Base-by-base conservation (phyloP, 2,113 vertebrate species). In the Notiomystis cincta region DNA sequence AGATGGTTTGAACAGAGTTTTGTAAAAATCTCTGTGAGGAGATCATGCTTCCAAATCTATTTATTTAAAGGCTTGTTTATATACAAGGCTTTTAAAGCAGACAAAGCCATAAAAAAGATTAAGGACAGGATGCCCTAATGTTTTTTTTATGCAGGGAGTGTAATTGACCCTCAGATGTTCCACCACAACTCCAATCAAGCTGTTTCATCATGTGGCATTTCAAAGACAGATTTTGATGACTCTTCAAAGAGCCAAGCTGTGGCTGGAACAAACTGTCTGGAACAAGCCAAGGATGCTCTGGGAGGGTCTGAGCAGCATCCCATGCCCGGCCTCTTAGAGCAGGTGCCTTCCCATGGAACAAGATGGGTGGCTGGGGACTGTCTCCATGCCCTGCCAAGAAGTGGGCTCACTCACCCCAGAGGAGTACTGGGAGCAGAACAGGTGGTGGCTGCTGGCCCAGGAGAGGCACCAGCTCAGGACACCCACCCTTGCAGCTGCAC, bases 21-120 rank as follows among this genome's bases (percentile, higher is more conserved):
- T 90, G 25, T 70, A 90, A 92, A 93, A 86, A 78, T 54, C 47
- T 83, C 13, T 77, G 50, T 40, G 82, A 83, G 66, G 61, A 90
- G 70, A 77, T 89, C 89, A 85, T 67, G 57, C 51, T 94, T 90
- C 53, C 78, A 95, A 65, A 65, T 82, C 84, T 93, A 94, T 94
- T 96, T 93, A 93, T 95, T 90, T 96, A 89, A 96, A 61, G 84
- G 56, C 70, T 85, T 91, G 90, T 87, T 96, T 91, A 87, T 82
- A 82, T 30, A 88, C 40, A 69, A 53, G 50, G 70, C 88, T 95
- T 79, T 94, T 86, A 95, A 93, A 92, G 88, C 53, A 65, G 66
- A 57, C 57, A 85, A 85, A 95, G 58, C 85, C 75, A 94, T 95
- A 88, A 92, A 87, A 90, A 94, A 90, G 75, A 95, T 94, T 88